Conservation (phyloP, 2,113 vertebrate species). For the Hemichromis elongatus region DNA sequence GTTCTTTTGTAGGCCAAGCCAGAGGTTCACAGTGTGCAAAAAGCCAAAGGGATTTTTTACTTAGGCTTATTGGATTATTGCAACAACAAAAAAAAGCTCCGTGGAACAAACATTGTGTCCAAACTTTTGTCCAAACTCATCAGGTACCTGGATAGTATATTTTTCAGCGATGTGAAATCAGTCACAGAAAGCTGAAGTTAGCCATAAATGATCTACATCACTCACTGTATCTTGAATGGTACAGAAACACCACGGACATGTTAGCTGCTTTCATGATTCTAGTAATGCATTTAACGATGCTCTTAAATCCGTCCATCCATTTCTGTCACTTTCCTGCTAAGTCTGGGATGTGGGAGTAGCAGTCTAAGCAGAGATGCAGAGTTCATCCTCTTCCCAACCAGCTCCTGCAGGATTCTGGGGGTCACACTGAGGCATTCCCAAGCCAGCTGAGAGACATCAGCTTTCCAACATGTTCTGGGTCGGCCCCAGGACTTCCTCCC, state of each 20-base stretch:
- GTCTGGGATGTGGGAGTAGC: neutral
- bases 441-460: neutral
- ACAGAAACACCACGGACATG: neutral
- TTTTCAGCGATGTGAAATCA: neutral
- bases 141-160: neutral
- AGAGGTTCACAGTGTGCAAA: neutral
- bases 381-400: neutral
- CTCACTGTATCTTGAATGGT: neutral
- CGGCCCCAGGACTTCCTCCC: neutral
- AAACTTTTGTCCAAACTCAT: no score
- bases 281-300: neutral
- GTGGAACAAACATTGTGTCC: neutral
- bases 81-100: neutral
- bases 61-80: neutral
- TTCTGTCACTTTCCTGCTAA: neutral
- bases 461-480: neutral
- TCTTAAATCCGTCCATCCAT: neutral
- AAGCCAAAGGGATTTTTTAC: neutral
- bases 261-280: neutral
- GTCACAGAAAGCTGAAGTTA: neutral
- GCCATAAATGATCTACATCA: neutral
- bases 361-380: neutral
- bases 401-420: neutral
- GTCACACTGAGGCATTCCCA: neutral
- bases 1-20: neutral